Evolutionary conservation across 2,113 vertebrate species (phyloP).

Genomic region (Perca fluviatilis): DNA sequence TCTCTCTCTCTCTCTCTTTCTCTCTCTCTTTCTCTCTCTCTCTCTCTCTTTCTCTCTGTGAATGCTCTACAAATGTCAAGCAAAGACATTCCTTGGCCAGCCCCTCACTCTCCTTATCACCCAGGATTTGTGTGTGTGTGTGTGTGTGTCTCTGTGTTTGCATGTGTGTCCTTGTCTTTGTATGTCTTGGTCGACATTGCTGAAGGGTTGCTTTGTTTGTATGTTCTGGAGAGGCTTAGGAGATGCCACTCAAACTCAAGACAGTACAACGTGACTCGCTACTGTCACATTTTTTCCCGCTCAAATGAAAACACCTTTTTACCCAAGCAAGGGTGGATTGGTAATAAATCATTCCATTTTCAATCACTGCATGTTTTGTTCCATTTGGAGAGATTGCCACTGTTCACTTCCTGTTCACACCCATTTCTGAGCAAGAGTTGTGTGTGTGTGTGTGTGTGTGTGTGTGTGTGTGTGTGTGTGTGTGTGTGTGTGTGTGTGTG

Average conservation of each 20-base stretch:
- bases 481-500: slow-evolving; percentile 32
- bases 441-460: background rate
- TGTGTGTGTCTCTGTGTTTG: slow-evolving; percentile 32
- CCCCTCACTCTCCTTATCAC: slow-evolving; percentile 35
- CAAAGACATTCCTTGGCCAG: slow-evolving; percentile 40
- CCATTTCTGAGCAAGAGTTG: background rate
- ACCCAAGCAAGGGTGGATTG: background rate
- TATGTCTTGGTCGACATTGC: slow-evolving; percentile 29
- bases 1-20: background rate
- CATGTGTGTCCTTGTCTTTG: slow-evolving; percentile 29
- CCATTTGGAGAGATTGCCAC: slow-evolving; percentile 29
- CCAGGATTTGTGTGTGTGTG: slow-evolving; percentile 22
- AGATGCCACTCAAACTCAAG: slow-evolving; percentile 45
- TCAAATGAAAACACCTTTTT: slow-evolving; percentile 34
- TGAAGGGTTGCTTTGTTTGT: slow-evolving; percentile 53
- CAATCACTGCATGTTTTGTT: slow-evolving; percentile 33
- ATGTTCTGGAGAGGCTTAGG: slow-evolving; percentile 26
- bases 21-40: background rate
- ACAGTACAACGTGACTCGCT: slow-evolving; percentile 1
- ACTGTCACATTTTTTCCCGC: background rate
- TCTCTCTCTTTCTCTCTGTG: background rate
- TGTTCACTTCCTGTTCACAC: slow-evolving; percentile 18
- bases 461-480: slow-evolving; percentile 8
- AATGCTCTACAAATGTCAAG: slow-evolving; percentile 43
- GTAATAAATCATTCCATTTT: slow-evolving; percentile 48